Evolutionary conservation across 2,888 invertebrate species (phyloP), one percentile per base, ranked within the genome.

Genomic region (Tiphia femorata): DNA sequence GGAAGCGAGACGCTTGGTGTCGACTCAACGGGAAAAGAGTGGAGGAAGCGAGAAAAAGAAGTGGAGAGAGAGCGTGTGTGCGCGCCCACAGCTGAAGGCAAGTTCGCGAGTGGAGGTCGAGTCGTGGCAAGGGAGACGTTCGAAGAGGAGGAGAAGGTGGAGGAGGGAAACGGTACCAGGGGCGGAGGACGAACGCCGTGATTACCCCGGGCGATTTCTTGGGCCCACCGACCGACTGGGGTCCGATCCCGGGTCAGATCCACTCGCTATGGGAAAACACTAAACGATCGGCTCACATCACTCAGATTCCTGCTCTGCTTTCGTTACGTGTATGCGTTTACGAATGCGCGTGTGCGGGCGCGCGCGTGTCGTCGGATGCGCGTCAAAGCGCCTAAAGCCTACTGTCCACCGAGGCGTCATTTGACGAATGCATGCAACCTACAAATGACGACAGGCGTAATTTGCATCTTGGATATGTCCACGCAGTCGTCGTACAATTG

Each of bases 251-350:
- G 78, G 80, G 82, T 83, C 82, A 82, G 82, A 80, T 81, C 78
- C 75, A 70, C 74, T 72, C 72, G 70, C 82, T 80, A 82, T 82
- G 82, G 82, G 82, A 83, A 83, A 82, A 78, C 75, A 73, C 75
- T 81, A 81, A 82, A 81, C 81, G 82, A 82, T 82, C 79, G 82
- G 81, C 81, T 82, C 83, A 82, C 82, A 83, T 82, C 82, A 80
- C 80, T 80, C 79, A 76, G 77, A 77, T 77, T 75, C 75, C 70
- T 71, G 76, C 75, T 73, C 75, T 67, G 68, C 61, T 75, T 73
- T 75, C 61, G 67, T 53, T 41, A 23, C 51, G 17, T 19, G 35
- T 30, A 30, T 35, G 50, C 40, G 41, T 12, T 30, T 21, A 44
- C n/a, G 27, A 40, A 43, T 16, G 52, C 58, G 58, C 35, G 49